Conservation (phyloP, 2,113 vertebrate genomes). For the Micronisus gabar region DNA sequence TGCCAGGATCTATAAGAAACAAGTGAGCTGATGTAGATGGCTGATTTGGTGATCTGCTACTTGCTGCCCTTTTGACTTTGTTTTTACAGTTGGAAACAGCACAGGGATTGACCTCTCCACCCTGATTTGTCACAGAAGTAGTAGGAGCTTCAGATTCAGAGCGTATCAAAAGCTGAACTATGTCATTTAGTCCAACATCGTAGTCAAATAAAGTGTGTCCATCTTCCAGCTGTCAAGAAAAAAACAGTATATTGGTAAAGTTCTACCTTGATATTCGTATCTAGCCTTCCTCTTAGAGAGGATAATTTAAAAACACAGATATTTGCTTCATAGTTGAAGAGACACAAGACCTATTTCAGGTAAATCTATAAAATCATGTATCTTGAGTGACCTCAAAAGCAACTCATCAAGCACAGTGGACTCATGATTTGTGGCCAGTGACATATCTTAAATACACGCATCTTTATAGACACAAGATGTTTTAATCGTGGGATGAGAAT, state of each 20-base stretch:
- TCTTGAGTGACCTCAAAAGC: neutral
- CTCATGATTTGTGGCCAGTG: neutral
- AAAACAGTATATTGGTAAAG: neutral
- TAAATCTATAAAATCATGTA: neutral
- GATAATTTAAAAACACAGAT: neutral
- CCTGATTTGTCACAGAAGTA: constrained; percentile 76
- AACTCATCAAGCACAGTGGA: neutral
- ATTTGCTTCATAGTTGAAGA: neutral
- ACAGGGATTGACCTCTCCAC: constrained; percentile 64
- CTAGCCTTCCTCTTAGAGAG: neutral
- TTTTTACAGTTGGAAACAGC: constrained; percentile 71
- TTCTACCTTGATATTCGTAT: neutral
- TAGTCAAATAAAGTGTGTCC: constrained; percentile 95
- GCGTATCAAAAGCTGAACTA: constrained; percentile 90
- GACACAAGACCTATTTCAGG: neutral
- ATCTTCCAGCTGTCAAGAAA: constrained; percentile 85
- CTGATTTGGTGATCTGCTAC: constrained; percentile 68
- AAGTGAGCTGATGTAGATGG: constrained; percentile 82
- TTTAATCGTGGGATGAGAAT: neutral
- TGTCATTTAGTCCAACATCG: constrained; percentile 92
- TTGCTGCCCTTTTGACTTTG: constrained; percentile 74
- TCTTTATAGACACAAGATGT: neutral
- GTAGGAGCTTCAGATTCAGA: constrained; percentile 81
- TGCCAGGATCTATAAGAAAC: constrained; percentile 81
- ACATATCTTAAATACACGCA: neutral